These are phyloP conservation scores for Zaprionus obscuricornis DNA, from an alignment of 2,888 invertebrate species.

Conservation along the genomic window DNA sequence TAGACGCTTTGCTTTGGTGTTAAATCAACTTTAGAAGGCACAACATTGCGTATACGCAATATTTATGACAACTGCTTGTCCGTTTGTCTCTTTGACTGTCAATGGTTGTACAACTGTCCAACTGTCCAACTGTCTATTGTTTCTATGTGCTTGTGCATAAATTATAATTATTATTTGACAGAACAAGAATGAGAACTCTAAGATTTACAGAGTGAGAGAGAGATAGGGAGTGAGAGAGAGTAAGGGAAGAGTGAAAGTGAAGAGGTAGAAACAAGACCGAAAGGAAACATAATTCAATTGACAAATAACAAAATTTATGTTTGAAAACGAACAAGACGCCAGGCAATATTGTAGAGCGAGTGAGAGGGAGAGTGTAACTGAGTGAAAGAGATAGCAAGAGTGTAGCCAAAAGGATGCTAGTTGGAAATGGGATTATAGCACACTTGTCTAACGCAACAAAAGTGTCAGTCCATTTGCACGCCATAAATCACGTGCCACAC, in stretches of 20 bases:
- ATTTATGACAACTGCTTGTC: slow-evolving; percentile 5
- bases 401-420: neutral
- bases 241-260: no score
- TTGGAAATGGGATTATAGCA: slow-evolving; percentile 16
- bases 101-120: no score
- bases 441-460: slow-evolving; percentile 41
- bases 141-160: slow-evolving; percentile 67
- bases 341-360: no score
- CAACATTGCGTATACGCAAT: slow-evolving; percentile 38
- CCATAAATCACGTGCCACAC: slow-evolving; percentile 47
- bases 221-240: no score
- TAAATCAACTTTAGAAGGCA: slow-evolving; percentile 49
- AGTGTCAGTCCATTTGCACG: slow-evolving; percentile 46
- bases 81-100: neutral
- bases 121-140: slow-evolving; percentile 10
- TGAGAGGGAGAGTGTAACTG: no score
- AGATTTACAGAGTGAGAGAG: neutral
- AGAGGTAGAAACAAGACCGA: no score
- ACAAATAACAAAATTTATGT: neutral
- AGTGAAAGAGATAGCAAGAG: no score
- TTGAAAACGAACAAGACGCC: no score
- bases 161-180: slow-evolving; percentile 58
- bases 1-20: no score
- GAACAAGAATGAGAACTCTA: neutral
- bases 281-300: slow-evolving; percentile 18